Base-by-base conservation (phyloP, 2,113 vertebrate genomes). In the Cavia aperea region DNA sequence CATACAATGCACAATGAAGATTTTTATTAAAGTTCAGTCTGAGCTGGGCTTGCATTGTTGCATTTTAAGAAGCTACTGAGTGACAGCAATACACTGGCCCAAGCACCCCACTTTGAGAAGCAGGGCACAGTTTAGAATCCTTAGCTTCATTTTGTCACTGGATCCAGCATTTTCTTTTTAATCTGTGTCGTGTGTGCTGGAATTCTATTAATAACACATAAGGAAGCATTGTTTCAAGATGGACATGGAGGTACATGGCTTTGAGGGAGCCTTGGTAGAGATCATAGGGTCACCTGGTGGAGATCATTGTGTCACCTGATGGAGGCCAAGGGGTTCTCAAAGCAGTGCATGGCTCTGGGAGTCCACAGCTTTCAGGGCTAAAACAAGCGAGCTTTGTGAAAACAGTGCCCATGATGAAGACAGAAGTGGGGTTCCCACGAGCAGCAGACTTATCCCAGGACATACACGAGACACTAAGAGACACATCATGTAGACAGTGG, bases 21-120 rank as follows among this genome's bases (percentile, higher is more conserved):
- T 94, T 92, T 92, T 92, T 91, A 39, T 86, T 94, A 83, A 83
- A 86, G 73, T 65, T 92, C 9, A 21, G 51, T 92, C 78, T 72
- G 68, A 36, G 68, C 6, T 87, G 29, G 70, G 13, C 29, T 39
- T 51, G 4, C 63, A 36, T 77, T 84, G 90, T 81, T 94, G 29
- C 31, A 43, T 92, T 92, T 93, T 79, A 83, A 70, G 88, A 94
- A 70, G 36, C 70, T 87, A 24, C 49, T 21, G 86, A 73, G 63
- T 58, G 66, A 60, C 68, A 60, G 7, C 36, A n/a, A 46, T 87
- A 23, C 15, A 51, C 77, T 62, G 63, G 21, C 79, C n/a, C 26
- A 92, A 91, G 39, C 79, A 39, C 43, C 43, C 62, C 26, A 51
- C 18, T 82, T 39, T 51, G 68, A 81, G 33, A 94, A 88, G 9